Percentiles rank a stretch among this genome's conserved stretches.
Conservation (phyloP, 2,888 invertebrate genomes). For the Morpho achilles region DNA sequence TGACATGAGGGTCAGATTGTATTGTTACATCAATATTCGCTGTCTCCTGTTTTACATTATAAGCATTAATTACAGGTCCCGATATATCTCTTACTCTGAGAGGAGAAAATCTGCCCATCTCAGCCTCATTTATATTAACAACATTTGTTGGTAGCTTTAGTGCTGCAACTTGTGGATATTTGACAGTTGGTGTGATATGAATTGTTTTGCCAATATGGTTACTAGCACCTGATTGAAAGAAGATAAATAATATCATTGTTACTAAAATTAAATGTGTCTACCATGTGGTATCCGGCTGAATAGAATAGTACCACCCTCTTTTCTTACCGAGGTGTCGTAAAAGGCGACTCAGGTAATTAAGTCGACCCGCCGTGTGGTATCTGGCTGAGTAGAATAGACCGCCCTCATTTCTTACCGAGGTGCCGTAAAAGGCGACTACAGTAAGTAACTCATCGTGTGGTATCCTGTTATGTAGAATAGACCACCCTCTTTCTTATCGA, state of each 20-base stretch:
- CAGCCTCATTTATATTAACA: constrained; percentile 81
- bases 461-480: too few relatives aligned
- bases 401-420: too few relatives aligned
- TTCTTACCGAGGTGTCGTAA: too few relatives aligned
- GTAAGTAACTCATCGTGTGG: too few relatives aligned
- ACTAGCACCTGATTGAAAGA: constrained; percentile 28
- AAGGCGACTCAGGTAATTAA: too few relatives aligned
- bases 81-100: constrained; percentile 82
- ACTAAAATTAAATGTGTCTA: not conserved
- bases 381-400: too few relatives aligned
- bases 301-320: too few relatives aligned
- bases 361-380: too few relatives aligned
- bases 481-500: too few relatives aligned
- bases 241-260: not conserved
- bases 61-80: constrained; percentile 78
- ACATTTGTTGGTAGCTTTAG: constrained; percentile 81
- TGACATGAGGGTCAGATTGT: constrained; percentile 78
- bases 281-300: too few relatives aligned
- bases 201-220: constrained; percentile 51
- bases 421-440: too few relatives aligned
- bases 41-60: constrained; percentile 48
- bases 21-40: constrained; percentile 53
- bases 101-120: constrained; percentile 82
- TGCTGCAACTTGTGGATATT: constrained; percentile 73
- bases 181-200: constrained; percentile 65